Conservation (phyloP, 2,888 invertebrate genomes). For the Mimumesa dahlbomi region DNA sequence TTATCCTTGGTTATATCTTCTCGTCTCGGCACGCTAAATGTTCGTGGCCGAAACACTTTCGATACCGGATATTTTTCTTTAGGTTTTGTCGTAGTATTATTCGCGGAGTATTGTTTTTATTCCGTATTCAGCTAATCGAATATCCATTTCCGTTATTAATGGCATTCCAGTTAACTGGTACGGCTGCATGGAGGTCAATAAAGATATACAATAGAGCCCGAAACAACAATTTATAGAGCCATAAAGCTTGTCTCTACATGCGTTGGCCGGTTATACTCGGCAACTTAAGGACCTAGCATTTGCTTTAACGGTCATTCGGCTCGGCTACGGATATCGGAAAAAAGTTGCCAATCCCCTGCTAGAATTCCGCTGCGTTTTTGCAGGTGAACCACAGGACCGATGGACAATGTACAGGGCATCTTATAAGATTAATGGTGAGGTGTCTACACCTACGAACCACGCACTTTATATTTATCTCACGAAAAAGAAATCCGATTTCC, state of each 20-base stretch:
- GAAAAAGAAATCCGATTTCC: slow-evolving; percentile 40
- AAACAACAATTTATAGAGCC: slow-evolving; percentile 63
- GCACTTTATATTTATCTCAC: slow-evolving; percentile 41
- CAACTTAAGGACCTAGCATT: slow-evolving; percentile 58
- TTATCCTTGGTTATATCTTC: too few relatives aligned
- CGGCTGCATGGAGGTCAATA: slow-evolving; percentile 31
- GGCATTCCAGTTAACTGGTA: slow-evolving; percentile 53
- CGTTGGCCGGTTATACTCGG: slow-evolving; percentile 44
- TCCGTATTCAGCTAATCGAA: slow-evolving; percentile 49
- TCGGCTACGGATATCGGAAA: slow-evolving; percentile 58
- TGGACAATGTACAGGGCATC: slow-evolving; percentile 56
- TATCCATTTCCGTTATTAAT: slow-evolving; percentile 62
- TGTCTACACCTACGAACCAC: slow-evolving; percentile 62
- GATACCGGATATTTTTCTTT: slow-evolving; percentile 7
- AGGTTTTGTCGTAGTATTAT: slow-evolving; percentile 5
- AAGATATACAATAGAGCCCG: slow-evolving; percentile 60
- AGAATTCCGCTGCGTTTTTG: slow-evolving; percentile 65
- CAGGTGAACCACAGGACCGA: slow-evolving; percentile 37
- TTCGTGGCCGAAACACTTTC: slow-evolving; percentile 4
- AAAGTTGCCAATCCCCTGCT: slow-evolving; percentile 66
- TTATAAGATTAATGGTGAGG: slow-evolving; percentile 56
- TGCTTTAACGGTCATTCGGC: slow-evolving; percentile 59
- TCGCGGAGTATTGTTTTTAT: slow-evolving; percentile 19
- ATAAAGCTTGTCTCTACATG: slow-evolving; percentile 61
- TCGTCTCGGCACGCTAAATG: slow-evolving; percentile 15